Conservation (phyloP, 2,113 vertebrate species). For the Mesembrinibis cayennensis region DNA sequence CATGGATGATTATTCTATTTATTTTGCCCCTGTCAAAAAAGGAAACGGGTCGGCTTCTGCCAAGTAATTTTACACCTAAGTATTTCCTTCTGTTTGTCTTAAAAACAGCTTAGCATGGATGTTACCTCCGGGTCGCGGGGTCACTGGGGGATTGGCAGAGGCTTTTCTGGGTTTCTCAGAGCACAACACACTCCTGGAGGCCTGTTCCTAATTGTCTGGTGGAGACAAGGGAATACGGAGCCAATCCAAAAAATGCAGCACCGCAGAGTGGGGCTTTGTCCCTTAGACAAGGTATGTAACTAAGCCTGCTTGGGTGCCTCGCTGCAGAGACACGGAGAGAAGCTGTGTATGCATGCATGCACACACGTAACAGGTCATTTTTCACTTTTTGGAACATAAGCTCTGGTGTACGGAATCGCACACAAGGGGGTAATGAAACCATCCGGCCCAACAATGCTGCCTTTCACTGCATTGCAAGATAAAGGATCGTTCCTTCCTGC, state of each 20-base stretch:
- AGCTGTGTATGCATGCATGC: not conserved
- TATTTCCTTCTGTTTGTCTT: conserved; percentile 68
- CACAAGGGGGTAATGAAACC: not conserved
- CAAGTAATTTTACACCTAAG: conserved; percentile 67
- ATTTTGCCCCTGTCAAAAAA: conserved; percentile 44
- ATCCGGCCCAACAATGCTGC: not conserved
- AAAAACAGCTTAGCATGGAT: conserved; percentile 60
- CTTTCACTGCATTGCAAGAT: not conserved
- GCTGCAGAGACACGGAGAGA: not conserved
- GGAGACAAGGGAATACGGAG: not conserved
- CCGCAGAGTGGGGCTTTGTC: not conserved
- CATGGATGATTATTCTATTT: conserved; percentile 15
- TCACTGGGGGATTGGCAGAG: conserved; percentile 34
- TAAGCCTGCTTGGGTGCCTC: not conserved
- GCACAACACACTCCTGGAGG: not conserved
- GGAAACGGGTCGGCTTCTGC: conserved; percentile 13
- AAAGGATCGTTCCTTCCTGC: not conserved
- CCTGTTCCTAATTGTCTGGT: conserved; percentile 15
- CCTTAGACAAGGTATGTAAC: not conserved
- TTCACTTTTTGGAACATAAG: not conserved
- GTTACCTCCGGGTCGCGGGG: conserved; percentile 25
- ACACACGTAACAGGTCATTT: not conserved
- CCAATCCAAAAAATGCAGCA: not conserved
- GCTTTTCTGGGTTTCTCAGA: conserved; percentile 23
- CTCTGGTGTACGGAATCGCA: not conserved